A percentile compares a stretch with the other conserved stretches of the same genome.
phyloP scores from a whole-genome alignment of 2,888 invertebrate genomes.

The Epicampocera succincta region DNA sequence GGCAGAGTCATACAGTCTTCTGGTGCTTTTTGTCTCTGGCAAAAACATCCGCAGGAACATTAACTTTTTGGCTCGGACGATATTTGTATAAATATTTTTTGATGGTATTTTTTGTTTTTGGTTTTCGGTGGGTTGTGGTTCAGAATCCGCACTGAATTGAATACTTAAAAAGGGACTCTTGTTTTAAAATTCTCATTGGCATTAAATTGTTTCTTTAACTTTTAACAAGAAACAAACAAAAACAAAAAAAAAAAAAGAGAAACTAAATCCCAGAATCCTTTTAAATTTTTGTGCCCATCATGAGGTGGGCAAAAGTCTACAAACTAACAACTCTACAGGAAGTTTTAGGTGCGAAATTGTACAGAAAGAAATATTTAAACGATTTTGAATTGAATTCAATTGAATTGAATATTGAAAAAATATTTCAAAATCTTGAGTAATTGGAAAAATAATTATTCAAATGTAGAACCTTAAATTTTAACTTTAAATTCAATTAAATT shows the following conservation, averaged over 20 bases:
- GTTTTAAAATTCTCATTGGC: constrained; percentile 58
- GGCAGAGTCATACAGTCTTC: constrained; percentile 11
- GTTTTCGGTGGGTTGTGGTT: constrained; percentile 41
- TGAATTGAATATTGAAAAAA: too few relatives aligned
- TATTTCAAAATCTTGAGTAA: too few relatives aligned
- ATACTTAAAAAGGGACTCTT: constrained; percentile 58
- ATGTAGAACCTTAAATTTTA: too few relatives aligned
- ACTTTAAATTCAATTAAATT: too few relatives aligned
- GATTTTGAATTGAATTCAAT: too few relatives aligned
- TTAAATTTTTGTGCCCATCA: constrained; percentile 1
- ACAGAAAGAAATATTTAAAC: too few relatives aligned
- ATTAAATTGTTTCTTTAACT: constrained; percentile 62
- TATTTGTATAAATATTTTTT: constrained; percentile 41
- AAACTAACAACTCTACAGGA: background rate
- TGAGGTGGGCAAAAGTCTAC: background rate
- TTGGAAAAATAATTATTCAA: too few relatives aligned
- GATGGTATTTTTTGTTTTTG: constrained; percentile 9
- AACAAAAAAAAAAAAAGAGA: background rate
- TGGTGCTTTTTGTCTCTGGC: too few relatives aligned
- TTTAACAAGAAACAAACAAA: constrained; percentile 13
- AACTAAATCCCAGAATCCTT: constrained; percentile 11
- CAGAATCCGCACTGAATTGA: constrained; percentile 48
- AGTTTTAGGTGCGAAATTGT: too few relatives aligned
- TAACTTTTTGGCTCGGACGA: constrained; percentile 16
- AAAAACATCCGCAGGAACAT: background rate